Evolutionary conservation across 2,113 vertebrate species (phyloP), one percentile per base, ranked within the genome.

Genomic region (Campylomormyrus tamandua): DNA sequence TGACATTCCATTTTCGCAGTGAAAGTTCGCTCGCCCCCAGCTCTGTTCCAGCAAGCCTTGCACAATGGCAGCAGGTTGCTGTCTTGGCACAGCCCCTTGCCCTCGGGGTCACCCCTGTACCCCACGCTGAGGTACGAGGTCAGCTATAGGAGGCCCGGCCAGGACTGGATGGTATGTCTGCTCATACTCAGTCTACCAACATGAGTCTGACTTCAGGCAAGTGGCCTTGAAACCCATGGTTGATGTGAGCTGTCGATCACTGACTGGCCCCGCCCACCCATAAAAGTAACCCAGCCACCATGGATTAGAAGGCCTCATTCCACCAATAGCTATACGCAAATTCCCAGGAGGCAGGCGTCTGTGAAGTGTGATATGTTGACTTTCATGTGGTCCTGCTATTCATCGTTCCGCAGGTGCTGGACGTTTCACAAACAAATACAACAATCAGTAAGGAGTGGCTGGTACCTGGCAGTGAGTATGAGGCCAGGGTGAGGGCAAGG

Each of bases 121-220:
- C 5, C 39, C 10, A 89, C 90, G 70, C 90, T 96, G 42, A 91
- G 10, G 1, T 96, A 95, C 91, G 94, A 96, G 92, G 91, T 96
- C 58, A 91, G 91, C 91, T 96, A 95, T 92, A 94, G 91, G 89
- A 88, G 5, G 1, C 39, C 91, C 7, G 56, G 35, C 5, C 53
- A 94, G n/a, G 91, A 94, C 83, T 96, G 95, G 96, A 95, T 74
- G 21, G 96, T 96, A 83, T 93, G 95, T 80, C 5, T 6, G 13
- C 27, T 53, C n/a, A 15, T 52, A 21, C 74, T 80, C 13, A 42
- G 74, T 39, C 83, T 84, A 15, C 7, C 24, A 9, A 62, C 56
- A 62, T 62, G 83, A 45, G 21, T 48, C 39, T 31, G 62, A 70
- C 62, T 70, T 70, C 62, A 66, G 62, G 62, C 62, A 66, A 27